A percentile compares a stretch with the other conserved stretches of the same genome.
phyloP scores from a whole-genome alignment of 2,113 vertebrate species.

The Lepus europaeus region DNA sequence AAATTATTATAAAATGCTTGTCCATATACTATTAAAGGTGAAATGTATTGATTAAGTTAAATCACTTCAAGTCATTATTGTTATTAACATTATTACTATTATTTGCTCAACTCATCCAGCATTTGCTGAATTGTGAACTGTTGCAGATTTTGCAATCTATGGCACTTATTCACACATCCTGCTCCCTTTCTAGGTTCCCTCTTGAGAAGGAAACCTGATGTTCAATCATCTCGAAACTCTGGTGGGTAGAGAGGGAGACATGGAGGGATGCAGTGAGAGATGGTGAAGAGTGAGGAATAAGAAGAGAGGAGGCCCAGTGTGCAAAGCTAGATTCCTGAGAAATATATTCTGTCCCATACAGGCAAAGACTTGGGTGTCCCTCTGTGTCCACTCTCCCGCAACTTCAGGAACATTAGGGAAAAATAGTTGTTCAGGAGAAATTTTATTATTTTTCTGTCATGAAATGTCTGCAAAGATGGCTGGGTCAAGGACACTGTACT shows the following conservation, averaged over 20 bases:
- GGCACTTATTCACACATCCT: background rate
- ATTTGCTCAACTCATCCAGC: background rate
- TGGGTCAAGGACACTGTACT: background rate
- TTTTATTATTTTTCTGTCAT: conserved; percentile 41
- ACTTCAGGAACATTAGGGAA: conserved; percentile 10
- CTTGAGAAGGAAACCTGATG: background rate
- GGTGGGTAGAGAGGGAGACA: background rate
- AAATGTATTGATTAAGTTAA: background rate
- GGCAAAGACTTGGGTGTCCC: background rate
- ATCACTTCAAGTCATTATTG: background rate
- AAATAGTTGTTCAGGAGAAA: background rate
- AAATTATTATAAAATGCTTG: conserved; percentile 34
- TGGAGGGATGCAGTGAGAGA: accelerated
- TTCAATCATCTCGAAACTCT: background rate
- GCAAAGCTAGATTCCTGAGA: background rate
- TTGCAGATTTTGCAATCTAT: background rate
- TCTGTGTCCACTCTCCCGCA: background rate
- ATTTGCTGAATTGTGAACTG: background rate
- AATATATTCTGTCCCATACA: background rate
- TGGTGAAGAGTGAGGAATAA: accelerated
- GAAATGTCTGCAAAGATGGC: background rate
- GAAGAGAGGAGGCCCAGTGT: background rate
- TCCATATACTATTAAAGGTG: background rate
- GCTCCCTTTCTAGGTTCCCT: background rate
- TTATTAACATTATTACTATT: background rate